Evolutionary conservation across 2,113 vertebrate species (phyloP).

Genomic region (human): DNA sequence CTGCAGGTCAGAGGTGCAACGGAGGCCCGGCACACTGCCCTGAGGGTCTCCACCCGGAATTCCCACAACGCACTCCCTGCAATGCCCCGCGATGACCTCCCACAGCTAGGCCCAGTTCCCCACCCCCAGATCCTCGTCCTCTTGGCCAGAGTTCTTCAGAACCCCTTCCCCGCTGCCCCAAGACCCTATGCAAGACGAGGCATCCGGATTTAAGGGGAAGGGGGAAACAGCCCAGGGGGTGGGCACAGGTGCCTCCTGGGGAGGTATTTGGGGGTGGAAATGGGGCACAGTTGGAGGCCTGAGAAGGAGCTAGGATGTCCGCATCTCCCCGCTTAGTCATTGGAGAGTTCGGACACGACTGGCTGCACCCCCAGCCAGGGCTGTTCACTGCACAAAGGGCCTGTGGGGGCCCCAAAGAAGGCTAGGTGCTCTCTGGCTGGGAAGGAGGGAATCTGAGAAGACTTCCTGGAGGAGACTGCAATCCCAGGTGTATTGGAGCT

Average conservation of each 20-base stretch:
- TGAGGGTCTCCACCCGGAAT: not conserved
- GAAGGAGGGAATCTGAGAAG: not conserved
- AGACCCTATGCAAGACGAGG: not conserved
- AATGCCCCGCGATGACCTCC: not conserved
- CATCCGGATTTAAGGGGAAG: not conserved
- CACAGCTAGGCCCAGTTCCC: not conserved
- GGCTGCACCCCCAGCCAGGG: not conserved
- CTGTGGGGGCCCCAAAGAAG: not conserved
- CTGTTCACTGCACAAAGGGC: not conserved
- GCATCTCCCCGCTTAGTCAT: not conserved
- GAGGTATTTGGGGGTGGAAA: not conserved
- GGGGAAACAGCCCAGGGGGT: accelerated
- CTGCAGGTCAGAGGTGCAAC: not conserved
- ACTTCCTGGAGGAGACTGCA: slow-evolving; percentile 28
- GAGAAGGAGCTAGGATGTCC: too few species aligned
- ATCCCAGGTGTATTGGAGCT: not conserved
- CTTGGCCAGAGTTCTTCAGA: not conserved
- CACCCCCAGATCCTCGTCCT: too few species aligned
- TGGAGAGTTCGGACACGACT: not conserved
- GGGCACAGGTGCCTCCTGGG: not conserved
- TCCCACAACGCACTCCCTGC: not conserved
- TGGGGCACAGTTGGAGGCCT: not conserved
- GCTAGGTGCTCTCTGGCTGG: not conserved
- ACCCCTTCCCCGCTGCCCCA: not conserved
- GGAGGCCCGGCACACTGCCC: accelerated